These are phyloP conservation scores for Cardiocondyla obscurior DNA, from an alignment of 1,140 invertebrate genomes.

Conservation along the genomic window DNA sequence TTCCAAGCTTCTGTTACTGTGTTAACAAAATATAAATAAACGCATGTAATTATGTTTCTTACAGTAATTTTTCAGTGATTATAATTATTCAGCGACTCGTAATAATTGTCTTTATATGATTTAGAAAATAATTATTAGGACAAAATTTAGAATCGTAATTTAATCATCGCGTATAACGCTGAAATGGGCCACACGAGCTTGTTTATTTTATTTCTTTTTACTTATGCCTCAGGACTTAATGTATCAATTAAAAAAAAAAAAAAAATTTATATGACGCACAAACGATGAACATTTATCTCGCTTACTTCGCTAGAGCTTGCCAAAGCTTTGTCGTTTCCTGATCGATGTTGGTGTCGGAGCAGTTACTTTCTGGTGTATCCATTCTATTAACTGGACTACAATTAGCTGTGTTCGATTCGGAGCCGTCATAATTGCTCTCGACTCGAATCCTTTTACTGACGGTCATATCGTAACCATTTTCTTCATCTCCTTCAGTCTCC, in stretches of 20 bases:
- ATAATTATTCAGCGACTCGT: not conserved
- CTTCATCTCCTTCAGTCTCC: conserved; percentile 78
- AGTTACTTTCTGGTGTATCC: conserved; percentile 85
- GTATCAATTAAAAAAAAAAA: too few relatives aligned
- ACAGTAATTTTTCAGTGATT: not conserved
- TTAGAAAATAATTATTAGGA: not conserved
- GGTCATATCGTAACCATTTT: conserved; percentile 83
- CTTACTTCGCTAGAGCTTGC: conserved; percentile 85
- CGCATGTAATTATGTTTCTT: not conserved
- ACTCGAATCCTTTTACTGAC: conserved; percentile 75
- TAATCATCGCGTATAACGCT: not conserved
- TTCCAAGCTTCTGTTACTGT: conserved; percentile 81
- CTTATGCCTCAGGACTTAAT: too few relatives aligned
- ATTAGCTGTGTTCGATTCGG: conserved; percentile 73
- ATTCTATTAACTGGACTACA: conserved; percentile 81
- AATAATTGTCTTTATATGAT: too few relatives aligned
- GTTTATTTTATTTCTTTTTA: too few relatives aligned
- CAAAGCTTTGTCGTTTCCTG: conserved; percentile 85
- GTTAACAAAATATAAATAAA: conserved; percentile 44
- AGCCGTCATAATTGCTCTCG: conserved; percentile 73
- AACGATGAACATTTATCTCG: conserved; percentile 2
- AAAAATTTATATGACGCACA: conserved; percentile 2
- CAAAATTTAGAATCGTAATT: not conserved
- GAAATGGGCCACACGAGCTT: too few relatives aligned
- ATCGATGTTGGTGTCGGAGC: conserved; percentile 85